These are phyloP conservation scores for Papilio aristodemus DNA, from an alignment of 1,140 invertebrate genomes.

Conservation along the genomic window DNA sequence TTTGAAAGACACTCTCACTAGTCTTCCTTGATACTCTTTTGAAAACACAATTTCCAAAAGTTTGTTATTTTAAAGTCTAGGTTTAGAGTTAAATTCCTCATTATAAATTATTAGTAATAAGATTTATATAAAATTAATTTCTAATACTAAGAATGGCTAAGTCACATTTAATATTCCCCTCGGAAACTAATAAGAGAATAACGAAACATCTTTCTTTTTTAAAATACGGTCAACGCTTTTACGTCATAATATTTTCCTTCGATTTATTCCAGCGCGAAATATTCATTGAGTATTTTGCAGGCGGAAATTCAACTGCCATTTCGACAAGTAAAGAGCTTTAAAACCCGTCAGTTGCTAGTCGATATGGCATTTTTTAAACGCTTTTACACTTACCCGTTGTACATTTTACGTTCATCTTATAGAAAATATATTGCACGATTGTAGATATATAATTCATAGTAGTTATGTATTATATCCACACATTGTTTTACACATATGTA, in stretches of 20 bases:
- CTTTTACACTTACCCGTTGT: neutral
- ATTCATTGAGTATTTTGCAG: constrained; percentile 3
- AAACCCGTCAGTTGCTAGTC: neutral
- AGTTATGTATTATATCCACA: neutral
- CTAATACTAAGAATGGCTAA: neutral
- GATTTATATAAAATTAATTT: too few species aligned
- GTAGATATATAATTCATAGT: neutral
- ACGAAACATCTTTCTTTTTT: neutral
- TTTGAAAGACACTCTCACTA: too few species aligned
- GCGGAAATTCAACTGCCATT: constrained; percentile 15
- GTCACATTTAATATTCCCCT: neutral
- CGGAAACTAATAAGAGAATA: neutral
- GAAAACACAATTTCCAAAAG: too few species aligned
- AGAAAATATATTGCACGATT: neutral
- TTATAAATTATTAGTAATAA: too few species aligned
- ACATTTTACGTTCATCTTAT: constrained; percentile 3
- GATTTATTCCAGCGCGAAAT: neutral
- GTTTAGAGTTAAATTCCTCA: too few species aligned
- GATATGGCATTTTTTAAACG: neutral
- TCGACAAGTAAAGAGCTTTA: neutral
- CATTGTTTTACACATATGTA: neutral
- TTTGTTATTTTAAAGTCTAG: too few species aligned
- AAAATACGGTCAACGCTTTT: constrained; percentile 1
- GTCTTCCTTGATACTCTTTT: too few species aligned
- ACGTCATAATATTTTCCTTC: constrained; percentile 8